These are phyloP conservation scores for Pristionchus maxplancki DNA, from an alignment of 2,888 invertebrate species.

Conservation along the genomic window DNA sequence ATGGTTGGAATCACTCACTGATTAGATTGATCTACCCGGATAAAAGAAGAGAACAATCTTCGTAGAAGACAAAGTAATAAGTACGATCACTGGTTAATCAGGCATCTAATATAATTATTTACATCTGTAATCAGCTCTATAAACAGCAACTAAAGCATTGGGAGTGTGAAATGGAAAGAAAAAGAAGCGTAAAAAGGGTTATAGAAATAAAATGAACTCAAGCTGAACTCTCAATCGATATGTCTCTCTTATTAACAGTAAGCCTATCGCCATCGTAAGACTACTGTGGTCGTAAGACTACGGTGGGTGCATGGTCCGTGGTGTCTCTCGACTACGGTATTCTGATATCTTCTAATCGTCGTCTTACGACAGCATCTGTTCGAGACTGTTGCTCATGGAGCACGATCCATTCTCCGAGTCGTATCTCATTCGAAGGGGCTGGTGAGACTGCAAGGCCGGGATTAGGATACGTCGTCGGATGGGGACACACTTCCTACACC, in stretches of 20 bases:
- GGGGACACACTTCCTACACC: not conserved
- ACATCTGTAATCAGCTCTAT: constrained; percentile 35
- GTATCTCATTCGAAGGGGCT: constrained; percentile 50
- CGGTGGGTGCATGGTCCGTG: not conserved
- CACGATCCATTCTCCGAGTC: constrained; percentile 48
- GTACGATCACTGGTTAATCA: constrained; percentile 22
- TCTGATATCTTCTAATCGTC: not conserved
- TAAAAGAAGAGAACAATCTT: constrained; percentile 15
- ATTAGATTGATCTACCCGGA: constrained; percentile 40
- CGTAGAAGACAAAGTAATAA: constrained; percentile 32
- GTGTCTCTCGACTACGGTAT: not conserved
- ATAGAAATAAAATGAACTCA: not conserved
- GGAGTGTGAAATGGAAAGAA: not conserved
- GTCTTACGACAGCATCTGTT: constrained; percentile 45
- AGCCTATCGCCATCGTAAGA: not conserved
- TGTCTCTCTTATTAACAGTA: not conserved
- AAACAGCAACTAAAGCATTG: constrained; percentile 36
- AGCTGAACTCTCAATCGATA: constrained; percentile 30
- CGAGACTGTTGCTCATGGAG: constrained; percentile 29
- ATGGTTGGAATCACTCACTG: constrained; percentile 37
- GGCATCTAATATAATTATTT: constrained; percentile 33
- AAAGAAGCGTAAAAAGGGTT: not conserved
- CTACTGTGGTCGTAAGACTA: not conserved
- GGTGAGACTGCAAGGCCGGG: constrained; percentile 45
- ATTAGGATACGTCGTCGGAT: not conserved